Evolutionary conservation across 2,113 vertebrate species (phyloP).

Genomic region (Erpornis zantholeuca): DNA sequence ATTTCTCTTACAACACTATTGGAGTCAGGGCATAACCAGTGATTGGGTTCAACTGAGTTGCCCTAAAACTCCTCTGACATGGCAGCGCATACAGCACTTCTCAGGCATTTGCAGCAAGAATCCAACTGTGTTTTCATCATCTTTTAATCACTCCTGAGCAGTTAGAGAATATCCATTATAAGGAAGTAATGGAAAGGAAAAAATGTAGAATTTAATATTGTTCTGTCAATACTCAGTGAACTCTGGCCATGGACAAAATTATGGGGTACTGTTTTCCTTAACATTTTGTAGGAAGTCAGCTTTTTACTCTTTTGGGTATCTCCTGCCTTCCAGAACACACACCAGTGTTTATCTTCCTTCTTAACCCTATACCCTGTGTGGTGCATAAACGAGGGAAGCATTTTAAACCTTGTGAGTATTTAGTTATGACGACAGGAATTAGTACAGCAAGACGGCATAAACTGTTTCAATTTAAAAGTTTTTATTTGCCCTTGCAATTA

Average conservation of each 20-base stretch:
- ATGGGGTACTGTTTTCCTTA: background rate
- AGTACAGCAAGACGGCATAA: background rate
- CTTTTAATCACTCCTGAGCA: background rate
- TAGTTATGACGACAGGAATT: background rate
- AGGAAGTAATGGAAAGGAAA: background rate
- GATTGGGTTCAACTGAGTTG: background rate
- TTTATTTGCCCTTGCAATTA: background rate
- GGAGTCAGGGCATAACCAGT: background rate
- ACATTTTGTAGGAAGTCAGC: background rate
- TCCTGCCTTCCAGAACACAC: background rate
- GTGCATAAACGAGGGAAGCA: background rate
- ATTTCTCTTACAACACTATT: background rate
- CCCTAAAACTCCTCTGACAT: background rate
- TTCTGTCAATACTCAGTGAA: background rate
- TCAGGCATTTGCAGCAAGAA: background rate
- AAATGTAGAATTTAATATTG: background rate
- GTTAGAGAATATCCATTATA: background rate
- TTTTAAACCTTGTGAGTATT: background rate
- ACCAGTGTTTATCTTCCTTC: background rate
- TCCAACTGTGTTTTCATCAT: background rate
- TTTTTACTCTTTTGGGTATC: background rate
- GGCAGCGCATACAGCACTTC: background rate
- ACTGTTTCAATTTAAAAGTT: background rate
- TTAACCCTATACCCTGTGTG: background rate
- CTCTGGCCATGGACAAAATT: background rate